A percentile compares a stretch with the other conserved stretches of the same genome.
These are phyloP conservation scores for Austrolebias charrua DNA, from an alignment of 2,797 vertebrate genomes.

Conservation along the genomic window DNA sequence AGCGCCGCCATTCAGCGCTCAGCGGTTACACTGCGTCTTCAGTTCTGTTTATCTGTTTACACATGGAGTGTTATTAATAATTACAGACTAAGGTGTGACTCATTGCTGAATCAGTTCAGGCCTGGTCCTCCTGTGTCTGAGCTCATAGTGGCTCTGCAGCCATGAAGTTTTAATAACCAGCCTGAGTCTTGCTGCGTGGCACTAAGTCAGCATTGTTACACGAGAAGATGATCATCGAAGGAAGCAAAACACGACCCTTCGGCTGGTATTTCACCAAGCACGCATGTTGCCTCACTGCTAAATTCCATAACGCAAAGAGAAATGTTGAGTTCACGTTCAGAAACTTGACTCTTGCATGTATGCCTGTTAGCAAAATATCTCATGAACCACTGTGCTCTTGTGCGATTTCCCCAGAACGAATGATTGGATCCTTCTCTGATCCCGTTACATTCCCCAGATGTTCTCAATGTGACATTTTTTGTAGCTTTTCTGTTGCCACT, in stretches of 20 bases:
- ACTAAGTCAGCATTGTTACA: conserved; percentile 26
- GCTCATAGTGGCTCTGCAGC: conserved; percentile 33
- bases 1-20: too few relatives aligned
- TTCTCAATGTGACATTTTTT: conserved; percentile 29
- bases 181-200: conserved; percentile 47
- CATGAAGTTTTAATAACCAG: conserved; percentile 35
- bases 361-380: too few relatives aligned
- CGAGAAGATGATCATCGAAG: conserved; percentile 8
- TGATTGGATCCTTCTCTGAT: too few relatives aligned
- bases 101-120: conserved; percentile 33
- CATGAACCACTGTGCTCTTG: too few relatives aligned
- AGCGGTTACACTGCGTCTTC: too few relatives aligned
- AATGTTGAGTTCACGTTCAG: conserved; percentile 8
- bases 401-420: too few relatives aligned
- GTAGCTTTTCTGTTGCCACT: conserved; percentile 41
- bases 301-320: conserved; percentile 33
- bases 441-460: conserved; percentile 8
- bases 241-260: conserved; percentile 17
- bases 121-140: conserved; percentile 19
- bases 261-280: conserved; percentile 8
- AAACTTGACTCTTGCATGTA: not conserved
- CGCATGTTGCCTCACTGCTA: conserved; percentile 7
- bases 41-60: not conserved
- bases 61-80: too few relatives aligned
- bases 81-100: conserved; percentile 45